Evolutionary conservation across 2,113 vertebrate species (phyloP).

Genomic region (Caranx melampygus): DNA sequence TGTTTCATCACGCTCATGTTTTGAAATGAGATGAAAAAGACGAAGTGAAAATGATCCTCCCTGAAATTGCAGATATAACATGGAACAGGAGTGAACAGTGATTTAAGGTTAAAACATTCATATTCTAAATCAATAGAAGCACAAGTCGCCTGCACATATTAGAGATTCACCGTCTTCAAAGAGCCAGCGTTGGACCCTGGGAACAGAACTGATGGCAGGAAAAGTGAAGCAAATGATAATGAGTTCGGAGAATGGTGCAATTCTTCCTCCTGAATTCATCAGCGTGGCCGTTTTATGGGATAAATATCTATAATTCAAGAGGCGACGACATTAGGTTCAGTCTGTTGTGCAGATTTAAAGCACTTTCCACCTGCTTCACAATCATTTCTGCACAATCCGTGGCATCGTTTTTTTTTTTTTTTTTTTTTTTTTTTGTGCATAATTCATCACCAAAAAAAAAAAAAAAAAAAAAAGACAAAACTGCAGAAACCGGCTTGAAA

Average conservation of each 20-base stretch:
- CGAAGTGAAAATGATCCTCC: background rate
- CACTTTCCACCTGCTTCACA: conserved; percentile 52
- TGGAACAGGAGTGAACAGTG: background rate
- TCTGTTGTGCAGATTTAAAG: conserved; percentile 15
- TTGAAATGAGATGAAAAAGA: background rate
- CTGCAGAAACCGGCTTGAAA: conserved; percentile 35
- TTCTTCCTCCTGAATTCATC: background rate
- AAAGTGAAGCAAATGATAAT: too few relatives aligned
- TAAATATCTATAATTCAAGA: background rate
- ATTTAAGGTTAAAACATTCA: background rate
- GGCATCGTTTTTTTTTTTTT: conserved; percentile 16
- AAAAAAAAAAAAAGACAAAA: conserved; percentile 30
- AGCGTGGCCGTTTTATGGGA: background rate
- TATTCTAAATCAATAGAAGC: background rate
- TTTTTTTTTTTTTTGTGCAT: conserved; percentile 12
- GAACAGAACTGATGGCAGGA: too few relatives aligned
- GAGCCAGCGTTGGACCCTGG: too few relatives aligned
- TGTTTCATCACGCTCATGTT: background rate
- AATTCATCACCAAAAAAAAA: conserved; percentile 54
- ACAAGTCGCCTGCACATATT: too few relatives aligned
- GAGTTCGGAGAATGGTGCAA: too few relatives aligned
- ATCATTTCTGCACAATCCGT: conserved; percentile 31
- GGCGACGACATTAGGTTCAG: background rate
- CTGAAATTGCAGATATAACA: too few relatives aligned
- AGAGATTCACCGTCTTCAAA: too few relatives aligned